phyloP scores from a whole-genome alignment of 2,888 invertebrate species.

The Stenoptilia bipunctidactyla region DNA sequence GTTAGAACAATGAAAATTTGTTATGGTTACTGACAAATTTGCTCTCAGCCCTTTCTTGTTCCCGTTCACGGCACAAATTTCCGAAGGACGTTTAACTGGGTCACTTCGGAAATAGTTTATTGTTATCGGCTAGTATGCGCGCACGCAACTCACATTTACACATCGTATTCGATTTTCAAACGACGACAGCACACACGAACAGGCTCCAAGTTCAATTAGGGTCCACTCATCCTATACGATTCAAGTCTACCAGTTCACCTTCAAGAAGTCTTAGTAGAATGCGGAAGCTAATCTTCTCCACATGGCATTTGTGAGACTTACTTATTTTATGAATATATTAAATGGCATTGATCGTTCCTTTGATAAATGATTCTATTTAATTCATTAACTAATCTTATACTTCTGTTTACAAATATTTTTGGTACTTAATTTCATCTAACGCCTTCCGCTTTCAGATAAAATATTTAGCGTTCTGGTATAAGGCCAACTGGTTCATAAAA shows the following conservation, averaged over 20 bases:
- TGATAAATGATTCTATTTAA: not conserved
- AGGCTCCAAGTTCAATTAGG: conserved; percentile 43
- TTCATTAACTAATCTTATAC: not conserved
- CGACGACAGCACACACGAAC: conserved; percentile 49
- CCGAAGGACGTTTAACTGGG: conserved; percentile 69
- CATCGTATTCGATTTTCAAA: conserved; percentile 46
- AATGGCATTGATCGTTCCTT: not conserved
- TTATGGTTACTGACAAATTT: conserved; percentile 42
- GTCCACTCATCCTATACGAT: conserved; percentile 46
- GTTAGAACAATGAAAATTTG: conserved; percentile 36
- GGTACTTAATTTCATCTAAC: conserved; percentile 21
- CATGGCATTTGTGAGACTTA: not conserved
- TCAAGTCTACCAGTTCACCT: conserved; percentile 49
- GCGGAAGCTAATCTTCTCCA: conserved; percentile 1
- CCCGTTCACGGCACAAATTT: conserved; percentile 66
- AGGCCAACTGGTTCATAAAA: conserved; percentile 59
- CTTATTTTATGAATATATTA: not conserved
- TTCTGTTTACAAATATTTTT: not conserved
- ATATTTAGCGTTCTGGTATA: conserved; percentile 35
- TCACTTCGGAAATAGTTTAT: conserved; percentile 72
- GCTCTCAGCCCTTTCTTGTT: conserved; percentile 66
- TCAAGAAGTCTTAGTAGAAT: conserved; percentile 19
- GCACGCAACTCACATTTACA: conserved; percentile 55
- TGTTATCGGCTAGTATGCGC: conserved; percentile 67
- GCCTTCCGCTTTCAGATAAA: conserved; percentile 53